Evolutionary conservation across 2,888 invertebrate species (phyloP), one percentile per base, ranked within the genome.

Genomic region (Mechanitis mazaeus): DNA sequence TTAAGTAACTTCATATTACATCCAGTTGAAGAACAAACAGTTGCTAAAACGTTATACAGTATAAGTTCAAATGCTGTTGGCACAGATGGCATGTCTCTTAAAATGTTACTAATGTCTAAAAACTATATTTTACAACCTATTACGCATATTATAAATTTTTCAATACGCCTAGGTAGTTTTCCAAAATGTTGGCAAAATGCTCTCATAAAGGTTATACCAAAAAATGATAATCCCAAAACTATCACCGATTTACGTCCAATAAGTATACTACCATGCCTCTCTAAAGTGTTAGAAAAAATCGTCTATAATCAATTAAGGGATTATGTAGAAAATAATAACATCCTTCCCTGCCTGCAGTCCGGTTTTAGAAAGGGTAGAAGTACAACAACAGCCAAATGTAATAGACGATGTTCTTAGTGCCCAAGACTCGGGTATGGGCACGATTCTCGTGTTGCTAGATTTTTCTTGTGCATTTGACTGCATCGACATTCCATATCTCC

Each of bases 361-460:
- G 78, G 72, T 1, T 76, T 72, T 56, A 61, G 74, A 3, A 64
- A 58, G 5, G 61, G 60, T 5, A 64, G 62, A 33, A 69, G 73
- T 33, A 75, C 76, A 1, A 62, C 70, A 9, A 73, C 75, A 0
- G 73, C 75, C 71, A 0, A 67, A 68, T n/a, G 66, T 77, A 0
- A 28, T 66, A 0, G 72, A 76, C 33, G 68, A 76, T 53, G 63
- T 74, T 1, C 54, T 73, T 4, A 33, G 45, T 0, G 72, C 67
- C 0, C 65, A 65, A 1, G 76, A 79, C 54, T 31, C 35, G 0
- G 66, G 69, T 2, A 47, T 55, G 55, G 61, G 71, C 3, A 71
- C 72, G 0, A 33, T 74, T 0, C 47, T 74, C 3, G 62, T 69
- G 0, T 54, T 74, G 0, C 65, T 75, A 5, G 75, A 76, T 57